phyloP scores from a whole-genome alignment of 2,797 vertebrate species.

The Gymnoscopelus microlampas region DNA sequence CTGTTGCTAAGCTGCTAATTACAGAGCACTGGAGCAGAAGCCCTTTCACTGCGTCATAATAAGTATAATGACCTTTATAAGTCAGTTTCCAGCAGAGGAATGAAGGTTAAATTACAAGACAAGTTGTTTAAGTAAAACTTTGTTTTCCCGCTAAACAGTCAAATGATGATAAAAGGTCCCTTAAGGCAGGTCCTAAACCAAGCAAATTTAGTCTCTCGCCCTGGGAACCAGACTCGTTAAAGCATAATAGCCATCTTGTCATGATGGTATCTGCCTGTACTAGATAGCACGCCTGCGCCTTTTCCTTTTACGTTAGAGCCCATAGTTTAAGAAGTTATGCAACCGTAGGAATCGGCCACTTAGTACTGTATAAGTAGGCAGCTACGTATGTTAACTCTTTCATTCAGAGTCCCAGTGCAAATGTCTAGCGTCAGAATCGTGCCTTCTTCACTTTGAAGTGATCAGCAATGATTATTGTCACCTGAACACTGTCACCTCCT shows the following conservation, averaged over 20 bases:
- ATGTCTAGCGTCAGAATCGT: no score
- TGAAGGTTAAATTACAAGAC: background rate
- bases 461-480: background rate
- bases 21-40: constrained; percentile 35
- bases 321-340: constrained; percentile 2
- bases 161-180: constrained; percentile 14
- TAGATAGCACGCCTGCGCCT: background rate
- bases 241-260: background rate
- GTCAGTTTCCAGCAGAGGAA: constrained; percentile 39
- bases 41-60: constrained; percentile 50
- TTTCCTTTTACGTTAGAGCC: background rate
- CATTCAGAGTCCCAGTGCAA: no score
- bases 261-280: background rate
- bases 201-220: constrained; percentile 10
- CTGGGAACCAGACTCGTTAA: constrained; percentile 33
- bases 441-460: background rate
- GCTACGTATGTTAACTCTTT: no score
- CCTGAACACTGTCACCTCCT: no score
- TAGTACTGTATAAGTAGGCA: no score
- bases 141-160: constrained; percentile 12
- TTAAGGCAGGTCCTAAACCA: constrained; percentile 15
- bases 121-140: constrained; percentile 5
- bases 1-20: constrained; percentile 61
- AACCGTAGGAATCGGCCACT: background rate
- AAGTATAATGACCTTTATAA: constrained; percentile 43